Conservation (phyloP, 2,888 invertebrate genomes). For the Melitaea athalia region DNA sequence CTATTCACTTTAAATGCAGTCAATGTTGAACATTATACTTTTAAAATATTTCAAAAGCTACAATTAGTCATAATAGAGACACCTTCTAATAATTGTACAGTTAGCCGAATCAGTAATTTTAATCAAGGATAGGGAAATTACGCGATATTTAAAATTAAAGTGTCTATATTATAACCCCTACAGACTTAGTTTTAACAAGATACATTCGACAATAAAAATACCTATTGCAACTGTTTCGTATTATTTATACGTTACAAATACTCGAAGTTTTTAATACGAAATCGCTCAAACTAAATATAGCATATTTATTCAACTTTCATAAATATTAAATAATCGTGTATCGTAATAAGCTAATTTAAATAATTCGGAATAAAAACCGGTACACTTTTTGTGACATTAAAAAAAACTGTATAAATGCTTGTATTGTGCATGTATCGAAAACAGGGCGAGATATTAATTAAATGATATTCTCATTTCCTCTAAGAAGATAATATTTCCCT, state of each 20-base stretch:
- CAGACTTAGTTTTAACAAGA: slow-evolving; percentile 21
- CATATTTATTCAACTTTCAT: slow-evolving; percentile 14
- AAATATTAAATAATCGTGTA: slow-evolving; percentile 25
- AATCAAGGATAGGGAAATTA: neutral
- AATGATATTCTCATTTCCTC: neutral
- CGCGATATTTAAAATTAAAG: slow-evolving; percentile 1
- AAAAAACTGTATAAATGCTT: slow-evolving; percentile 60
- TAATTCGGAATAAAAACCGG: slow-evolving; percentile 31
- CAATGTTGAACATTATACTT: slow-evolving; percentile 11
- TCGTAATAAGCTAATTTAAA: slow-evolving; percentile 22
- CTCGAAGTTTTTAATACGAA: slow-evolving; percentile 14
- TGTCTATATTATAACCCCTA: slow-evolving; percentile 28
- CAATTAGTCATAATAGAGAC: slow-evolving; percentile 24
- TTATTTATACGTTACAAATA: neutral
- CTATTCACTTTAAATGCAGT: slow-evolving; percentile 43
- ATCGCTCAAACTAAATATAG: slow-evolving; percentile 30
- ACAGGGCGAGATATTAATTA: neutral
- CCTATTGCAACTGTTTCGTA: slow-evolving; percentile 18
- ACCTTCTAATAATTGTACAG: slow-evolving; percentile 8
- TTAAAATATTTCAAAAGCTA: slow-evolving; percentile 21
- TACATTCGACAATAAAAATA: slow-evolving; percentile 26
- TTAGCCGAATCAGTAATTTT: neutral
- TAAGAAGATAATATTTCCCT: neutral
- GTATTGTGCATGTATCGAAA: slow-evolving; percentile 55
- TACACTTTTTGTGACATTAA: slow-evolving; percentile 50